Conservation (phyloP, 2,113 vertebrate genomes). For the Xiphorhynchus elegans region DNA sequence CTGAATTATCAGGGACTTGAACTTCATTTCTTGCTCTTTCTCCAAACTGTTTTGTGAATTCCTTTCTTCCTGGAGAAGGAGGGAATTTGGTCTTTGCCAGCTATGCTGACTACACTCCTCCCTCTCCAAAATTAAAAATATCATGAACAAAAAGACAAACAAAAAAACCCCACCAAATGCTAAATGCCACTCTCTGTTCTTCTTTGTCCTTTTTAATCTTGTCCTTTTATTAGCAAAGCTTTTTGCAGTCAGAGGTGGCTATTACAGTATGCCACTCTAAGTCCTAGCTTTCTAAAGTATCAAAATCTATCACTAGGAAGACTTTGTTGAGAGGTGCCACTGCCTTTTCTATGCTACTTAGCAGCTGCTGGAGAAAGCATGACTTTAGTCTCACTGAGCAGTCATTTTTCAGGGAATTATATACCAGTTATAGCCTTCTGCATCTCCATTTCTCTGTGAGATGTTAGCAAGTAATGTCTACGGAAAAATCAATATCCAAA, state of each 20-base stretch:
- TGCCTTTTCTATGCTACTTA: background rate
- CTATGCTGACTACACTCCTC: background rate
- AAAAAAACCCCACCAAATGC: rapidly evolving
- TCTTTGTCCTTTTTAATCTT: background rate
- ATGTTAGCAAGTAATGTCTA: background rate
- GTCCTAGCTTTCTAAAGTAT: background rate
- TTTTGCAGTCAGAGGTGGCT: background rate
- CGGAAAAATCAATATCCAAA: constrained; percentile 4
- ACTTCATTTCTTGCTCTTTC: background rate
- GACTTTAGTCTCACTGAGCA: background rate
- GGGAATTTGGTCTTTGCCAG: background rate
- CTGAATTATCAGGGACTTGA: background rate
- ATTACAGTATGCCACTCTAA: background rate
- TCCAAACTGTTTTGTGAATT: background rate
- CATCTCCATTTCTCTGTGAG: background rate
- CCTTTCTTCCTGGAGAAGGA: background rate
- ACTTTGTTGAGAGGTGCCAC: background rate
- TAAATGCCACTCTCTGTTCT: background rate
- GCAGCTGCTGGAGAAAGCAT: background rate
- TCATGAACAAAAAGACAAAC: background rate
- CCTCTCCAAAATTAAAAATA: background rate
- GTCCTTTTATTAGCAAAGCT: background rate
- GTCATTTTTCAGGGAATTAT: background rate
- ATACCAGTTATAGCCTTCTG: background rate
- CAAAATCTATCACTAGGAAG: background rate